Evolutionary conservation across 2,888 invertebrate genomes (phyloP).

Genomic region (Eupithecia centaureata): DNA sequence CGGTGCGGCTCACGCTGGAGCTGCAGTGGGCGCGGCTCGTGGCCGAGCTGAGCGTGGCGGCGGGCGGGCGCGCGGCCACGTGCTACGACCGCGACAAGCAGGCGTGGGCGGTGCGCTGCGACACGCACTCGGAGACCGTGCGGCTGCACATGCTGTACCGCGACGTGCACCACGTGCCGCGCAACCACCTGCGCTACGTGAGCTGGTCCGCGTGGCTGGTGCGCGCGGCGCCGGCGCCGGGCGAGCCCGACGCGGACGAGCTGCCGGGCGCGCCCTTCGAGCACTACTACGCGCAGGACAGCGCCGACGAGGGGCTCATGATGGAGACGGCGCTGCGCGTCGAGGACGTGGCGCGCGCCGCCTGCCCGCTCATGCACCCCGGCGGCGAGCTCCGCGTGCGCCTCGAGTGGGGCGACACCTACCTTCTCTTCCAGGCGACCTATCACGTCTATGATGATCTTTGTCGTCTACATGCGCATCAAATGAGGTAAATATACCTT

Average conservation of each 20-base stretch:
- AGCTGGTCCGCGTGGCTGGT: slow-evolving; percentile 89
- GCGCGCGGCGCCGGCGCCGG: slow-evolving; percentile 77
- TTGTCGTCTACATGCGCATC: slow-evolving; percentile 90
- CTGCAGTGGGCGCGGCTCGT: slow-evolving; percentile 88
- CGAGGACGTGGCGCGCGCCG: slow-evolving; percentile 87
- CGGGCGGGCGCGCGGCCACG: slow-evolving; percentile 83
- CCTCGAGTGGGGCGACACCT: slow-evolving; percentile 92
- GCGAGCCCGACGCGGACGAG: slow-evolving; percentile 86
- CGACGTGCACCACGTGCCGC: slow-evolving; percentile 90
- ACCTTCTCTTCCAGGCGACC: slow-evolving; percentile 90
- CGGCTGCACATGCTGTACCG: slow-evolving; percentile 89
- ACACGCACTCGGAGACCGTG: slow-evolving; percentile 90
- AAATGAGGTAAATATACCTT: slow-evolving; percentile 87
- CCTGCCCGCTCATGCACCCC: slow-evolving; percentile 88
- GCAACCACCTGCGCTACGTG: slow-evolving; percentile 88
- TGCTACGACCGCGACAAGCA: slow-evolving; percentile 93
- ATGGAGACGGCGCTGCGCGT: slow-evolving; percentile 91
- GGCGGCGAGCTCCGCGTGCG: slow-evolving; percentile 90
- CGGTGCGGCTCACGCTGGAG: slow-evolving; percentile 88
- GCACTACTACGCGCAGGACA: slow-evolving; percentile 92
- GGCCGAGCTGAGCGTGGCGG: slow-evolving; percentile 81
- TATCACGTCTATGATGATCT: slow-evolving; percentile 94
- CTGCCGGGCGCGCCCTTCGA: slow-evolving; percentile 90
- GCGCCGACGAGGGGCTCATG: slow-evolving; percentile 90
- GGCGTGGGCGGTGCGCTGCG: slow-evolving; percentile 90